Base-by-base conservation (phyloP, 2,888 invertebrate genomes). In the Pterostichus madidus region DNA sequence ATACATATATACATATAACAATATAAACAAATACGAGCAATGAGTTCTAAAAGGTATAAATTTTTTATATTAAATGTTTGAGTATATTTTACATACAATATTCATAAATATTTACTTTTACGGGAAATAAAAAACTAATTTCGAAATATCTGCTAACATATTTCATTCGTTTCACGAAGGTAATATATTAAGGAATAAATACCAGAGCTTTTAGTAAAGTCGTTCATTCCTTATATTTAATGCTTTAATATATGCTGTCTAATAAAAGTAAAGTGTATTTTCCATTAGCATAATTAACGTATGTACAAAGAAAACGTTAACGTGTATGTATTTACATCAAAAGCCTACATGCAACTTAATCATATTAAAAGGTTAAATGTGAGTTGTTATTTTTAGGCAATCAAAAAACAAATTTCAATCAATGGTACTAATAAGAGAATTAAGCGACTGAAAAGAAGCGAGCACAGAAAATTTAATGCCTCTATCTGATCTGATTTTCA, bases 201-300 rank as follows among this genome's bases (percentile, higher is more conserved):
- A 11, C 13, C 13, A 32, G 13, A n/a, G 64, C 64, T 35, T 35
- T 64, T 64, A 64, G 13, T 64, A 35, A 7, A 64, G 35, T 49
- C 13, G 49, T n/a, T 49, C 49, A 4, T 59, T 59, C 35, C 35
- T n/a, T 35, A 64, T 64, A 64, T 64, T 64, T 64, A 13, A 61
- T 61, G 31, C 61, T 2, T 10, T 32, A 61, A 61, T 61, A 35
- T 32, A 61, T 64, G n/a, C 64, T 32, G 10, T 75, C 75, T 17
- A 75, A 75, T 75, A 31, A 75, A 39, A 75, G 75, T 52, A 75
- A 52, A 75, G 52, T 52, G 49, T 52, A 75, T 32, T 32, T 52
- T 32, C 75, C 75, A 75, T 75, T 75, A 75, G 52, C 75, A 75
- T 75, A 75, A 75, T 75, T 75, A 75, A 75, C 32, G 32, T 31